phyloP scores from a whole-genome alignment of 2,797 vertebrate species.

The Buphagus erythrorhynchus region DNA sequence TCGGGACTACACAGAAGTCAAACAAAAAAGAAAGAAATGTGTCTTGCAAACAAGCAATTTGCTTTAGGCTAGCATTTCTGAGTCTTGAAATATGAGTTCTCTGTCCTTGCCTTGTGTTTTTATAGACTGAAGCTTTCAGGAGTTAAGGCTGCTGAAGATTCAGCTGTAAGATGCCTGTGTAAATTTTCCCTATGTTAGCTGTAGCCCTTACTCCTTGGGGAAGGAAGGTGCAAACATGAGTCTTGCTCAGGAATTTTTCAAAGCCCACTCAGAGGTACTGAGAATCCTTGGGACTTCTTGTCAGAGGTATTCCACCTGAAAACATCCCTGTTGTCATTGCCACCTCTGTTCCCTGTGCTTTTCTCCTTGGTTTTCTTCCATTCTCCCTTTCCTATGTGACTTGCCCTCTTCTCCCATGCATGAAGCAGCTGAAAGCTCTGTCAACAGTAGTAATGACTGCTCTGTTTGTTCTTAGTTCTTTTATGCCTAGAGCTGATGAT shows the following conservation, averaged over 20 bases:
- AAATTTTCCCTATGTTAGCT: neutral
- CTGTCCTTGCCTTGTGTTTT: neutral
- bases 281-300: neutral
- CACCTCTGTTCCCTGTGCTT: neutral
- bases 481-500: neutral
- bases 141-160: neutral
- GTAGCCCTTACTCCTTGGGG: neutral
- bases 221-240: neutral
- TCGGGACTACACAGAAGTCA: neutral
- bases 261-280: neutral
- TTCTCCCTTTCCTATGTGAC: neutral
- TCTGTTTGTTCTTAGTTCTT: neutral
- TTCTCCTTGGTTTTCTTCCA: neutral
- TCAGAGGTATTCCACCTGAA: neutral
- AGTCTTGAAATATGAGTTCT: neutral
- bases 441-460: neutral
- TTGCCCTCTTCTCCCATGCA: neutral
- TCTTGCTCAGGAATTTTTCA: neutral
- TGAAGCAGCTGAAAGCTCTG: neutral
- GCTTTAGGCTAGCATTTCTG: neutral
- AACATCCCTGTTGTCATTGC: neutral
- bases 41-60: neutral
- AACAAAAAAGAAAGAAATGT: neutral
- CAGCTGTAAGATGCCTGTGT: neutral
- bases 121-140: neutral